A percentile compares a stretch with the other conserved stretches of the same genome.
phyloP scores from a whole-genome alignment of 2,797 vertebrate genomes.

The Heteromormyrus szaboi region DNA sequence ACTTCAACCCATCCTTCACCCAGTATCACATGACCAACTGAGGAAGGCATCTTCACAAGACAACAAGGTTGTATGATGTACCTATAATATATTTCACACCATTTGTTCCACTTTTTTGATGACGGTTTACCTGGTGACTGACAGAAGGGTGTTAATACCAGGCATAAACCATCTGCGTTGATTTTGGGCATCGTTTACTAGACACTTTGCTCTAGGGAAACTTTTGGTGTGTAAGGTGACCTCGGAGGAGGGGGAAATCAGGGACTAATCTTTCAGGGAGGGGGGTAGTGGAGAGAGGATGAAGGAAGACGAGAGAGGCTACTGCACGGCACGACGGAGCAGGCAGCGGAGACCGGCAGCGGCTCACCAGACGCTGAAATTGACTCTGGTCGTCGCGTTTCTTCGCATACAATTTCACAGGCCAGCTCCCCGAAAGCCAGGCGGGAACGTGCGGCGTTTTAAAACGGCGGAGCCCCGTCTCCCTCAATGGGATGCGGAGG shows the following conservation, averaged over 20 bases:
- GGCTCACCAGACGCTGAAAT: constrained; percentile 17
- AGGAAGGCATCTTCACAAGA: background rate
- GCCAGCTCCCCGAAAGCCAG: constrained; percentile 9
- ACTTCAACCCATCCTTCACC: background rate
- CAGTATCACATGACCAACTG: background rate
- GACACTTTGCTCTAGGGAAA: background rate
- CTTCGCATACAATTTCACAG: constrained; percentile 21
- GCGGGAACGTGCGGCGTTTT: background rate
- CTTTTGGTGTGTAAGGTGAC: background rate
- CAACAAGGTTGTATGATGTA: background rate
- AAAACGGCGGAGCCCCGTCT: background rate
- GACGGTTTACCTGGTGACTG: background rate
- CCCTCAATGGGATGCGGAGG: background rate
- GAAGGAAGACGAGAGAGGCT: background rate
- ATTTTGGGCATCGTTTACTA: background rate
- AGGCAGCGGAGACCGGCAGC: background rate
- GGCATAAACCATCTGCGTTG: background rate
- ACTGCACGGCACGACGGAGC: background rate
- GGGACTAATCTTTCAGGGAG: background rate
- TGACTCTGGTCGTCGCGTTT: background rate
- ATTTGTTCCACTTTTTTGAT: background rate
- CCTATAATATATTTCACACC: background rate
- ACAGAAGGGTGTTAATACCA: background rate
- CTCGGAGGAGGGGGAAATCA: background rate
- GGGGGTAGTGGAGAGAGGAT: background rate